phyloP scores from a whole-genome alignment of 2,888 invertebrate species.

The Rhaphigaster nebulosa region DNA sequence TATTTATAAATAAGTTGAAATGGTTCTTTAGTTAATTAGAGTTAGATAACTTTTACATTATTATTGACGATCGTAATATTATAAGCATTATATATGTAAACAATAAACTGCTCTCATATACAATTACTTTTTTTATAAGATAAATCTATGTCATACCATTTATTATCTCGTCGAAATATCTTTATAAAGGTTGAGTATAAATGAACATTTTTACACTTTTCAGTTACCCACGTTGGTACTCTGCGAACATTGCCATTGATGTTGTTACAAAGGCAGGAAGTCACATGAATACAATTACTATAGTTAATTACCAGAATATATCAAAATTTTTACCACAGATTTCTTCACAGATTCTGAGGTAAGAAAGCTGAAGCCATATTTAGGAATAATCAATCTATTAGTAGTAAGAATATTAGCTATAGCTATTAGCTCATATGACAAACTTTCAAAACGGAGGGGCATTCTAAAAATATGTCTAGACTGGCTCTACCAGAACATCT shows the following conservation, averaged over 20 bases:
- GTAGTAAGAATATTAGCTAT: no score
- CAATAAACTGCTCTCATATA: neutral
- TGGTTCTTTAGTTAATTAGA: neutral
- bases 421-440: no score
- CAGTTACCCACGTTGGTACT: conserved; percentile 71
- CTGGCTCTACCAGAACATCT: no score
- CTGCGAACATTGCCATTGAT: conserved; percentile 69
- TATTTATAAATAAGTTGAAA: neutral
- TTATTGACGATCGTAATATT: neutral
- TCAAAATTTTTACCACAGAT: conserved; percentile 73
- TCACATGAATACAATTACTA: conserved; percentile 68
- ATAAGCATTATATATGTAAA: neutral
- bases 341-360: conserved; percentile 62
- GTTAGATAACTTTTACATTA: neutral
- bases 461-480: no score
- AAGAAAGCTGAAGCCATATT: conserved; percentile 60
- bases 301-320: conserved; percentile 76
- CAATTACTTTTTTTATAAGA: neutral
- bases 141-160: neutral
- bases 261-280: conserved; percentile 66
- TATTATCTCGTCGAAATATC: neutral
- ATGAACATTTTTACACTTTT: neutral
- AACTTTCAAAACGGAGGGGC: no score
- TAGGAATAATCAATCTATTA: neutral
- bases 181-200: neutral